Percentiles rank a stretch among this genome's conserved stretches.
Evolutionary conservation across 2,888 invertebrate species (phyloP).

Genomic region (Agonopterix alstromeriana): DNA sequence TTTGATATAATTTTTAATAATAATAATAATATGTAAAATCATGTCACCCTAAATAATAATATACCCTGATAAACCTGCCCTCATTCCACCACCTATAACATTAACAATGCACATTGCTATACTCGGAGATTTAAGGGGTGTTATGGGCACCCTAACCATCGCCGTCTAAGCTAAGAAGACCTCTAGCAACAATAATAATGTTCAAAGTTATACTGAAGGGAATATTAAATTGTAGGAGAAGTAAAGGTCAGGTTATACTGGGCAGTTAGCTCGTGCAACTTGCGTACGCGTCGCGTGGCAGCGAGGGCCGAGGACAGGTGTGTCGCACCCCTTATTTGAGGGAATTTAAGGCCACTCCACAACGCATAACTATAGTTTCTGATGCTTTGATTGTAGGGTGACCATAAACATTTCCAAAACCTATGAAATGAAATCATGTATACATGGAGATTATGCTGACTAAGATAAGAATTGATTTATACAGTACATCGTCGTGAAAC

Average conservation of each 20-base stretch:
- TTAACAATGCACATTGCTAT: conserved; percentile 62
- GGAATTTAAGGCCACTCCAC: conserved; percentile 58
- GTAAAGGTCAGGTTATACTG: conserved; percentile 36
- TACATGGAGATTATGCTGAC: too few relatives aligned
- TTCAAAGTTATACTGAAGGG: neutral
- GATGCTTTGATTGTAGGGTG: conserved; percentile 28
- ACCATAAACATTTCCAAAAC: conserved; percentile 15
- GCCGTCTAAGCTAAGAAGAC: conserved; percentile 28
- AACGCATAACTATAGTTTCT: conserved; percentile 57
- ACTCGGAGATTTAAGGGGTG: conserved; percentile 51
- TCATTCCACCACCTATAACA: conserved; percentile 51
- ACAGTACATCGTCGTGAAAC: too few relatives aligned
- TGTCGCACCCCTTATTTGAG: conserved; percentile 66
- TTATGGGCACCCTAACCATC: conserved; percentile 40
- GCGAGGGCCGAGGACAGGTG: conserved; percentile 70
- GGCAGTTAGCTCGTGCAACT: conserved; percentile 40
- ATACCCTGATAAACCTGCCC: conserved; percentile 34
- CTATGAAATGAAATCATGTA: too few relatives aligned
- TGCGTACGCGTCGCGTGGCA: conserved; percentile 61
- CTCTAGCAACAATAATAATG: neutral
- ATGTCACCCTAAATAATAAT: conserved; percentile 13
- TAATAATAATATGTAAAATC: too few relatives aligned
- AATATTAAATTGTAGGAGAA: conserved; percentile 7
- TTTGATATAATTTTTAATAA: conserved; percentile 11
- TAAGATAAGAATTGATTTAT: too few relatives aligned